Conservation (phyloP, 1,140 invertebrate genomes). For the Platyscapa corneri region DNA sequence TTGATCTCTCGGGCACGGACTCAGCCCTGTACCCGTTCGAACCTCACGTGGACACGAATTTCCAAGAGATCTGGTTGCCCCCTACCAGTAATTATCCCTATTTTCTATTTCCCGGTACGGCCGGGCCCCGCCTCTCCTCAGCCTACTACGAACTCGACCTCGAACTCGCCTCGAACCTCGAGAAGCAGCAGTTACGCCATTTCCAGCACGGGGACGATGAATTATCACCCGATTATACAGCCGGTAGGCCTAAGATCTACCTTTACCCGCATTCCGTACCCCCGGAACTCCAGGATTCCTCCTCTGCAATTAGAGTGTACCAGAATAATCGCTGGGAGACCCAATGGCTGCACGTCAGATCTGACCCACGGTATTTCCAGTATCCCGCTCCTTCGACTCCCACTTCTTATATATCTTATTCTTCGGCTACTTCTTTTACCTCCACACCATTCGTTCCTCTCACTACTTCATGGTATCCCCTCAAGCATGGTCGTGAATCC, state of each 20-base stretch:
- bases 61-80: slow-evolving; percentile 75
- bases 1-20: slow-evolving; percentile 76
- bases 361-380: slow-evolving; percentile 54
- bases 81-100: slow-evolving; percentile 76
- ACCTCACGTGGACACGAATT: slow-evolving; percentile 71
- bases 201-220: slow-evolving; percentile 59
- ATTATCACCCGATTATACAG: slow-evolving; percentile 57
- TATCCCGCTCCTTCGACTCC: slow-evolving; percentile 50
- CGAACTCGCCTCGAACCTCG: slow-evolving; percentile 54
- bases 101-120: slow-evolving; percentile 75
- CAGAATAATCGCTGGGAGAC: slow-evolving; percentile 46
- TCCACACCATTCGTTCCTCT: slow-evolving; percentile 57
- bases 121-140: slow-evolving; percentile 51
- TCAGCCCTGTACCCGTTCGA: slow-evolving; percentile 76
- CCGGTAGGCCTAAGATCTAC: slow-evolving; percentile 59
- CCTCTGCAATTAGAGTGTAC: slow-evolving; percentile 47
- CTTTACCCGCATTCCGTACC: slow-evolving; percentile 54
- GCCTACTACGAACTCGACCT: slow-evolving; percentile 67
- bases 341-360: slow-evolving; percentile 48
- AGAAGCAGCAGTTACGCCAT: slow-evolving; percentile 50
- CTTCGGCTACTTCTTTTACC: slow-evolving; percentile 57
- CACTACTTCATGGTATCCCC: slow-evolving; percentile 56
- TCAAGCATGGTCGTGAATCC: slow-evolving; percentile 70
- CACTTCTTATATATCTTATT: slow-evolving; percentile 52
- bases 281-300: slow-evolving; percentile 57